Evolutionary conservation across 2,888 invertebrate genomes (phyloP), one percentile per base, ranked within the genome.

Genomic region (Panorpa germanica): DNA sequence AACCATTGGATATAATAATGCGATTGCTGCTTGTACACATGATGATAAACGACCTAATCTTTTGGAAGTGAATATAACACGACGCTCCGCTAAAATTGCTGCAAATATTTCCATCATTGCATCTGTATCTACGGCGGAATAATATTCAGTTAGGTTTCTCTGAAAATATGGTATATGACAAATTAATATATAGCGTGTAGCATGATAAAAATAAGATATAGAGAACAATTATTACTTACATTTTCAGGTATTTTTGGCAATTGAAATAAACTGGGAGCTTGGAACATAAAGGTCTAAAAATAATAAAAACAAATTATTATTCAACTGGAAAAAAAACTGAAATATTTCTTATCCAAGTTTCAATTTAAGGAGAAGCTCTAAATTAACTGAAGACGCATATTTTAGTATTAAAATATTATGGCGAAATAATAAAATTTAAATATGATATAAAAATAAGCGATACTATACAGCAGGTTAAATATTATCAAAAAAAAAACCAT

Each of bases 41-140:
- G 95, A 86, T 28, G 90, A 90, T 28, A 98, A 59, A 35, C 88
- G 65, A 39, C 85, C 83, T 37, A 95, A 61, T 47, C 82, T 82
- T 37, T 74, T 72, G 2, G 95, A 93, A 6, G 82, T 86, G 43
- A 98, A 80, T 31, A 96, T 74, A 35, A 98, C 83, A 25, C 96
- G 65, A 29, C 96, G 64, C 55, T 98, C 96, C 45, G 86, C 77
- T 20, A 98, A 61, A 69, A 98, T 73, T 22, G 95, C 88, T 14
- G 93, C 90, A 64, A 95, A 95, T 38, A 98, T 65, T 8, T 76
- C 71, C 52, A 93, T 82, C 96, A 96, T 96, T 49, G 88, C 90
- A 48, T 76, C 74, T 29, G 78, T 65, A 52, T 90, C 86, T 41
- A 95, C 75, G n/a, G 95, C 95, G 57, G 86, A 93, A 59, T 86